Evolutionary conservation across 2,113 vertebrate genomes (phyloP).

Genomic region (Sander vitreus): DNA sequence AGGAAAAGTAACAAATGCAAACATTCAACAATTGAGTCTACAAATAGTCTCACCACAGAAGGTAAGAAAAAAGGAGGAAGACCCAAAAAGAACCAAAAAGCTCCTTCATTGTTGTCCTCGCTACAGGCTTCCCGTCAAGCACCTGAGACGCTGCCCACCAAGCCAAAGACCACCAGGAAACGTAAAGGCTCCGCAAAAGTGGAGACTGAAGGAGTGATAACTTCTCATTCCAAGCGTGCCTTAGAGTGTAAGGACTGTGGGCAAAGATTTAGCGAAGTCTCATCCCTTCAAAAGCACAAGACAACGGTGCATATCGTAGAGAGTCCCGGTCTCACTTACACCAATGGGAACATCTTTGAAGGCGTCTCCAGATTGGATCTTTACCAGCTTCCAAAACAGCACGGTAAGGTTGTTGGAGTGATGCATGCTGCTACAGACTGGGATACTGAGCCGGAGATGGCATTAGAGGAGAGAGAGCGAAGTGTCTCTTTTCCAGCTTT

Average conservation of each 20-base stretch:
- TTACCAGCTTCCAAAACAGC: constrained; percentile 59
- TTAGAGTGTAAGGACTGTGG: constrained; percentile 84
- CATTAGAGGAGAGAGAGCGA: constrained; percentile 69
- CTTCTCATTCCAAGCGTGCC: constrained; percentile 73
- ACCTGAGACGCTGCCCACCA: constrained; percentile 49
- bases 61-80: constrained; percentile 69
- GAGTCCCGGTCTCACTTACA: constrained; percentile 73
- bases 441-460: constrained; percentile 81
- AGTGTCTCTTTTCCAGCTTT: constrained; percentile 83
- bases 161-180: constrained; percentile 80
- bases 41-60: constrained; percentile 23
- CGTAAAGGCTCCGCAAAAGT: constrained; percentile 78
- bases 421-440: constrained; percentile 79
- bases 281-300: constrained; percentile 83
- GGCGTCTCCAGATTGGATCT: constrained; percentile 66
- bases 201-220: constrained; percentile 80
- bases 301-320: constrained; percentile 72
- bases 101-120: constrained; percentile 63
- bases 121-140: constrained; percentile 39
- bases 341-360: constrained; percentile 78
- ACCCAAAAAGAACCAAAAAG: constrained; percentile 71
- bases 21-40: constrained; percentile 15
- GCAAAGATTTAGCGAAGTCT: constrained; percentile 78
- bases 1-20: constrained; percentile 15
- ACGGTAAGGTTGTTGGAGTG: constrained; percentile 33